phyloP scores from a whole-genome alignment of 1,140 invertebrate species.

The Pogonomyrmex barbatus region DNA sequence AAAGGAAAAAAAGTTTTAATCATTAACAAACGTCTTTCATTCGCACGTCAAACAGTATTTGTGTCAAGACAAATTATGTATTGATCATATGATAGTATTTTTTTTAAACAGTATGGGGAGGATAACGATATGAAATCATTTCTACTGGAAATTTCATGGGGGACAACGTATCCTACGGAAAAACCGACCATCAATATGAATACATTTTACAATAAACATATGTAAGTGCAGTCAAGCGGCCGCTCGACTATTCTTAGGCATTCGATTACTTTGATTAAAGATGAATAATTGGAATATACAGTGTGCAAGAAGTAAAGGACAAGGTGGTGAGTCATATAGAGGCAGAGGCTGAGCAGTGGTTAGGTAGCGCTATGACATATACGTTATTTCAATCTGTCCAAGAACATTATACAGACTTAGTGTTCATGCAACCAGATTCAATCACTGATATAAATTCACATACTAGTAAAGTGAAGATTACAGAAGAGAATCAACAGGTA shows the following conservation, averaged over 20 bases:
- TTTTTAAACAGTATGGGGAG: slow-evolving; percentile 91
- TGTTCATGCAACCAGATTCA: slow-evolving; percentile 90
- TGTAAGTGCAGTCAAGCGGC: slow-evolving; percentile 89
- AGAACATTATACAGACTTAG: slow-evolving; percentile 91
- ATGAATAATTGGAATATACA: slow-evolving; percentile 83
- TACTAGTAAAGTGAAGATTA: slow-evolving; percentile 78
- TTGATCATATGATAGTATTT: slow-evolving; percentile 15
- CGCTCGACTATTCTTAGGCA: slow-evolving; percentile 60
- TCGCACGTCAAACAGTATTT: background rate
- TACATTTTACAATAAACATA: slow-evolving; percentile 96
- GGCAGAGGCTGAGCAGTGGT: slow-evolving; percentile 92
- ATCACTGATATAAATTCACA: slow-evolving; percentile 75
- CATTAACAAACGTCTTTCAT: background rate
- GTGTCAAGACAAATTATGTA: background rate
- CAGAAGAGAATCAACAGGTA: slow-evolving; percentile 76
- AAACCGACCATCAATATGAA: slow-evolving; percentile 94
- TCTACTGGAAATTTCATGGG: slow-evolving; percentile 95
- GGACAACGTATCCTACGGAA: slow-evolving; percentile 93
- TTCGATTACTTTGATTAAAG: slow-evolving; percentile 71
- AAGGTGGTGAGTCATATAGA: slow-evolving; percentile 89
- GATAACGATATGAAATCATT: slow-evolving; percentile 93
- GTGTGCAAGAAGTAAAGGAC: slow-evolving; percentile 90
- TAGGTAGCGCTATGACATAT: slow-evolving; percentile 97
- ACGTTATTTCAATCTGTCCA: slow-evolving; percentile 97
- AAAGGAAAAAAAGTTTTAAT: background rate